Conservation (phyloP, 2,797 vertebrate genomes). For the Amblyopsis hoosieri region DNA sequence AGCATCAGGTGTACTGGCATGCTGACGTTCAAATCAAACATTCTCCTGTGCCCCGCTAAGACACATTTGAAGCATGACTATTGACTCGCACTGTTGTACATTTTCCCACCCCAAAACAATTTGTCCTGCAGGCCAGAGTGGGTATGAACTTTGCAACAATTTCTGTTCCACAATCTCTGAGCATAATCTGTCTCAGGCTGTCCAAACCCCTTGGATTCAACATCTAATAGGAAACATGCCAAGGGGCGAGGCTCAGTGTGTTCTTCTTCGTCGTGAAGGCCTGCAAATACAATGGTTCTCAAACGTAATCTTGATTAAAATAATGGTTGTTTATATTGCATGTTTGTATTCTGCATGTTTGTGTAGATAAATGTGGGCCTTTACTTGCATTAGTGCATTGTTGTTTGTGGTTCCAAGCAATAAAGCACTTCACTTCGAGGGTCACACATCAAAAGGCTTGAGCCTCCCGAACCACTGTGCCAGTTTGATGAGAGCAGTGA, state of each 20-base stretch:
- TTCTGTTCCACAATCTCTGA: conserved; percentile 36
- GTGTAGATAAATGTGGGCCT: conserved; percentile 47
- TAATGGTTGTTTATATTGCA: no score
- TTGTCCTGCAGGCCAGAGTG: conserved; percentile 30
- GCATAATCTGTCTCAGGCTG: conserved; percentile 42
- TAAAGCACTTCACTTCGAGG: no score
- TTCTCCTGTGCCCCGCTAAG: conserved; percentile 35
- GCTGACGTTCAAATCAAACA: conserved; percentile 49
- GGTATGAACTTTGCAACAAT: conserved; percentile 22
- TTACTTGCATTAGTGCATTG: conserved; percentile 7
- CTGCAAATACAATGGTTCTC: conserved; percentile 6
- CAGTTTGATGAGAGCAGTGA: neutral
- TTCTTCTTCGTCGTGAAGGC: conserved; percentile 41
- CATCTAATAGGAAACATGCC: conserved; percentile 61
- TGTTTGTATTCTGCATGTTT: conserved; percentile 1
- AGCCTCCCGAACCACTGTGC: conserved; percentile 38
- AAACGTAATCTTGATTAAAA: no score
- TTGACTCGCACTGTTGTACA: conserved; percentile 48
- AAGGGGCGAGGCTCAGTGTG: conserved; percentile 55
- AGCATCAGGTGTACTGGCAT: conserved; percentile 44
- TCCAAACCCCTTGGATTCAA: conserved; percentile 28
- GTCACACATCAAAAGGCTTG: no score
- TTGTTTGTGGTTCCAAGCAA: no score
- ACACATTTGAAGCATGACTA: conserved; percentile 34
- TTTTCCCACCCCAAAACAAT: conserved; percentile 32